Conservation (phyloP, 2,888 invertebrate genomes). For the Thecocarcelia acutangulata region DNA sequence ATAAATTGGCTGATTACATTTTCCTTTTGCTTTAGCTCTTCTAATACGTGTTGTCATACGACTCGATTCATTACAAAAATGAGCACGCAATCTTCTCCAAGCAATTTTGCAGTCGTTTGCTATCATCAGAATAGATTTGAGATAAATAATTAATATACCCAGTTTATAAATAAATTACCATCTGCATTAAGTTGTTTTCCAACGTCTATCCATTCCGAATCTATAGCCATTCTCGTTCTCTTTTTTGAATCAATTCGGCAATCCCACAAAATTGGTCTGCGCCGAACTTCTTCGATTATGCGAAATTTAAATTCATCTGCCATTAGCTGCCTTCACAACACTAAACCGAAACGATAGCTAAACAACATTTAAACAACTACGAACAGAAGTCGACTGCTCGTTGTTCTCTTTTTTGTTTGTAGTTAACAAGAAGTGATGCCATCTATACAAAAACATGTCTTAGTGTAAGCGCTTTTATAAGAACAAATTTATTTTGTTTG, state of each 20-base stretch:
- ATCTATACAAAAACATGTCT: too few relatives aligned
- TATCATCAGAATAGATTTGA: conserved; percentile 5
- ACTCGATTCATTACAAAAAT: conserved; percentile 69
- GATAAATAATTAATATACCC: neutral
- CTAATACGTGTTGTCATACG: conserved; percentile 67
- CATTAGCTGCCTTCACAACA: conserved; percentile 74
- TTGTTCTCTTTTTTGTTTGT: too few relatives aligned
- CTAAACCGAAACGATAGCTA: conserved; percentile 69
- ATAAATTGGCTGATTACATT: conserved; percentile 40
- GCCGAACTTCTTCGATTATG: conserved; percentile 75
- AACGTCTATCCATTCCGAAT: neutral
- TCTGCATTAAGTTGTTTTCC: neutral
- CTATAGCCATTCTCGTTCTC: neutral
- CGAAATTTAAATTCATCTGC: conserved; percentile 73
- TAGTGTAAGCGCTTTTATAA: too few relatives aligned
- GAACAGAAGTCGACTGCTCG: neutral
- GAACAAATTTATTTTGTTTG: too few relatives aligned
- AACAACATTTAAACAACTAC: too few relatives aligned
- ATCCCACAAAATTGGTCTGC: conserved; percentile 66
- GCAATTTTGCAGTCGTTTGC: conserved; percentile 69
- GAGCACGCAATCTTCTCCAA: conserved; percentile 76
- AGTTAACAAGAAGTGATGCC: too few relatives aligned
- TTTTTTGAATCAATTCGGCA: neutral
- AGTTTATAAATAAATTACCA: conserved; percentile 10
- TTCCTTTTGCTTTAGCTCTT: conserved; percentile 53